Conservation (phyloP, 2,797 vertebrate genomes). For the Danio kyathit region DNA sequence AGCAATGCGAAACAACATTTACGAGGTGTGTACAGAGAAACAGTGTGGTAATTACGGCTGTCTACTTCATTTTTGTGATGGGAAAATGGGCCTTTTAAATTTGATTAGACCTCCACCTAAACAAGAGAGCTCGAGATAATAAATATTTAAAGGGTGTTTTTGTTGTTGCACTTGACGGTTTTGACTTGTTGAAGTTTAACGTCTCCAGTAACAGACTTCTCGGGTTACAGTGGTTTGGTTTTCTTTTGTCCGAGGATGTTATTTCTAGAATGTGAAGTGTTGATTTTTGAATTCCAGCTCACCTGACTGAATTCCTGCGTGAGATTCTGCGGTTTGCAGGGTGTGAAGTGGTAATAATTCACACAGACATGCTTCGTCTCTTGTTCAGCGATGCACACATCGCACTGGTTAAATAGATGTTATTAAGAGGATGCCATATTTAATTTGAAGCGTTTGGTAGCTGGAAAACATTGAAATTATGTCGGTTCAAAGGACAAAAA, state of each 20-base stretch:
- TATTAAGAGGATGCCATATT: not conserved
- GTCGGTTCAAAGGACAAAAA: not conserved
- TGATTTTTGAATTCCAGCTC: constrained; percentile 30
- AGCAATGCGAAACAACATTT: constrained; percentile 41
- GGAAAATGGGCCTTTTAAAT: constrained; percentile 47
- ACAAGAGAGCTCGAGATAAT: constrained; percentile 37
- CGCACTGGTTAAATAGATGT: not conserved
- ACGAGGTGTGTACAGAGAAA: constrained; percentile 46
- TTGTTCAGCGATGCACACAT: not conserved
- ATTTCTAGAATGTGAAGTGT: constrained; percentile 34
- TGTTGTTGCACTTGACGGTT: constrained; percentile 24
- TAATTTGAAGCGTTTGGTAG: not conserved
- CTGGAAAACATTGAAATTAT: not conserved
- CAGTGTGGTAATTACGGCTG: constrained; percentile 17
- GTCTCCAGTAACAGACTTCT: constrained; percentile 33
- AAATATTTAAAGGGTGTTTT: constrained; percentile 46
- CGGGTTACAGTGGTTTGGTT: constrained; percentile 19
- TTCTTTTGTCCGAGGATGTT: constrained; percentile 38
- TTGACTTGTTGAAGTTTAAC: constrained; percentile 23
- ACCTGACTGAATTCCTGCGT: constrained; percentile 5
- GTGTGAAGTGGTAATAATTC: constrained; percentile 20
- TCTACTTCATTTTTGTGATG: constrained; percentile 38
- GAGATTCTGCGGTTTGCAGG: not conserved
- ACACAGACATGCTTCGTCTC: not conserved
- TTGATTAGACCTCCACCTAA: constrained; percentile 28